Percentiles rank a stretch among this genome's conserved stretches.
Conservation (phyloP, 2,888 invertebrate species). For the Cataglyphis cursor region DNA sequence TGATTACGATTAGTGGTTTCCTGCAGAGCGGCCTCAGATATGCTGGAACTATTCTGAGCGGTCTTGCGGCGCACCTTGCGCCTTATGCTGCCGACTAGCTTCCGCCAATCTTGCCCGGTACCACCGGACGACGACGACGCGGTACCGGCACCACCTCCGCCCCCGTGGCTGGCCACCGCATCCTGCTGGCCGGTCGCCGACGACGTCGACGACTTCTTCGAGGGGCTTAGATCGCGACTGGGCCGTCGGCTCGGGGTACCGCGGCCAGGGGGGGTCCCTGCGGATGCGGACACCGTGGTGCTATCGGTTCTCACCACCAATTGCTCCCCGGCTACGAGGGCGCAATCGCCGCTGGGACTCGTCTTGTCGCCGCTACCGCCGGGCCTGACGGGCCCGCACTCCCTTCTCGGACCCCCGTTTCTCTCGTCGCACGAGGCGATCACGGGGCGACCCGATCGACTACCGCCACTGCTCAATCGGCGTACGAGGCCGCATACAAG, state of each 20-base stretch:
- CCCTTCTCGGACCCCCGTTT: constrained; percentile 41
- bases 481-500: constrained; percentile 77
- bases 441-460: constrained; percentile 60
- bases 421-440: constrained; percentile 67
- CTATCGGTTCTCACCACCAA: constrained; percentile 64
- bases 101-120: constrained; percentile 85
- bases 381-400: constrained; percentile 51
- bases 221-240: constrained; percentile 84
- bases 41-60: constrained; percentile 76
- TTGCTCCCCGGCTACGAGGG: constrained; percentile 47
- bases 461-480: constrained; percentile 77
- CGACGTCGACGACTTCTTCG: constrained; percentile 72
- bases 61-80: constrained; percentile 84
- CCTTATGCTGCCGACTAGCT: constrained; percentile 85
- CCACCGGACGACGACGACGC: constrained; percentile 63
- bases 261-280: constrained; percentile 76
- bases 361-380: constrained; percentile 42
- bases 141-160: constrained; percentile 71
- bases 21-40: constrained; percentile 75
- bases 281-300: constrained; percentile 84
- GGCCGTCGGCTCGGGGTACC: constrained; percentile 82
- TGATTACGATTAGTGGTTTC: constrained; percentile 86
- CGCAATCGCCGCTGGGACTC: constrained; percentile 53
- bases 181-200: constrained; percentile 68
- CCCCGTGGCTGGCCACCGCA: constrained; percentile 71